Evolutionary conservation across 2,797 vertebrate genomes (phyloP).

Genomic region (Sternotherus odoratus): DNA sequence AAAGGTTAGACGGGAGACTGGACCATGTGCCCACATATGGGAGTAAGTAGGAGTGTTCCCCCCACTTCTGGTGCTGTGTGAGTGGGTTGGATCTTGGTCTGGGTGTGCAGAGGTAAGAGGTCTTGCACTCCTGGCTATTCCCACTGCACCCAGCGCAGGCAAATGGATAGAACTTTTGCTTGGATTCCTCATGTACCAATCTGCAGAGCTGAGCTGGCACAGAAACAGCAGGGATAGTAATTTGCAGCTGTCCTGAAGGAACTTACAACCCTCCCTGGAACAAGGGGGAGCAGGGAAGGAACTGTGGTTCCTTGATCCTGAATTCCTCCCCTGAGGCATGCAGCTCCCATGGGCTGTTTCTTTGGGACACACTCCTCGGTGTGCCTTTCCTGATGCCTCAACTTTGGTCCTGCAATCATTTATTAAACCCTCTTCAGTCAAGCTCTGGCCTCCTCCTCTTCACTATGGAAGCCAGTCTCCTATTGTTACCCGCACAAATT

Average conservation of each 20-base stretch:
- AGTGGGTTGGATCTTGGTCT: background rate
- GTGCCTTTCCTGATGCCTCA: background rate
- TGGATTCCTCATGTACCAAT: background rate
- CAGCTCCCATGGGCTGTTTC: background rate
- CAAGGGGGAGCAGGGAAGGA: background rate
- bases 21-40: background rate
- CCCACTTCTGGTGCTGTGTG: background rate
- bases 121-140: background rate
- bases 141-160: background rate
- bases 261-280: background rate
- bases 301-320: background rate
- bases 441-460: accelerated
- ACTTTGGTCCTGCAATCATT: background rate
- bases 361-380: background rate
- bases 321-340: background rate
- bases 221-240: background rate
- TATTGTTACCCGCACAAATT: too few relatives aligned
- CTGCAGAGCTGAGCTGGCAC: background rate
- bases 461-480: accelerated
- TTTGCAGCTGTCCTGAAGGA: background rate
- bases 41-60: background rate
- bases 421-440: background rate
- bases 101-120: background rate
- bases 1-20: background rate
- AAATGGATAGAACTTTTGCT: background rate